Conservation (phyloP, 2,797 vertebrate genomes). For the Pempheris klunzingeri region DNA sequence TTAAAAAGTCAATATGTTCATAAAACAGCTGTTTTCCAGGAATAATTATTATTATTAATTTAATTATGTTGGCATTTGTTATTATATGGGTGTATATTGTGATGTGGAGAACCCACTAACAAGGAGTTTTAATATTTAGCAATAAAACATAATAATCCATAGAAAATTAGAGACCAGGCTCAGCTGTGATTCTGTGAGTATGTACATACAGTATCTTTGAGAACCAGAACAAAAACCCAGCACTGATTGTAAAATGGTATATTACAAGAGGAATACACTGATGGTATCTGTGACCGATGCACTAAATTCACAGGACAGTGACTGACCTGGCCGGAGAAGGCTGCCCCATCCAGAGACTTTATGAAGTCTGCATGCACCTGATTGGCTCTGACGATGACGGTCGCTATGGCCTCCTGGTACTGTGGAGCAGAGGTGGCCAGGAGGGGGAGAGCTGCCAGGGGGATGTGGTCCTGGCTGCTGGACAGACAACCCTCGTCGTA, state of each 20-base stretch:
- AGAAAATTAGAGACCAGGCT: neutral
- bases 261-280: neutral
- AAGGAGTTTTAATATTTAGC: no score
- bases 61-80: no score
- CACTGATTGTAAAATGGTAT: neutral
- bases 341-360: slow-evolving; percentile 91
- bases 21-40: neutral
- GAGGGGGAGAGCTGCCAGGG: slow-evolving; percentile 94
- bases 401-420: slow-evolving; percentile 94
- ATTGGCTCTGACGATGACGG: slow-evolving; percentile 92
- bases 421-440: slow-evolving; percentile 94
- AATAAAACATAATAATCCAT: no score
- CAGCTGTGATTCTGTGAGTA: neutral
- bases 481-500: slow-evolving; percentile 94
- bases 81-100: neutral
- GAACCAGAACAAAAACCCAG: neutral
- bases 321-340: slow-evolving; percentile 95
- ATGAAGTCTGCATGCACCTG: slow-evolving; percentile 94
- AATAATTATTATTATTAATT: no score
- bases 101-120: neutral
- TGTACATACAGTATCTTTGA: neutral
- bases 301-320: neutral
- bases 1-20: neutral
- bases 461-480: slow-evolving; percentile 96
- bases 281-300: neutral